These are phyloP conservation scores for Urocolius indicus DNA, from an alignment of 2,113 vertebrate species.

Conservation along the genomic window DNA sequence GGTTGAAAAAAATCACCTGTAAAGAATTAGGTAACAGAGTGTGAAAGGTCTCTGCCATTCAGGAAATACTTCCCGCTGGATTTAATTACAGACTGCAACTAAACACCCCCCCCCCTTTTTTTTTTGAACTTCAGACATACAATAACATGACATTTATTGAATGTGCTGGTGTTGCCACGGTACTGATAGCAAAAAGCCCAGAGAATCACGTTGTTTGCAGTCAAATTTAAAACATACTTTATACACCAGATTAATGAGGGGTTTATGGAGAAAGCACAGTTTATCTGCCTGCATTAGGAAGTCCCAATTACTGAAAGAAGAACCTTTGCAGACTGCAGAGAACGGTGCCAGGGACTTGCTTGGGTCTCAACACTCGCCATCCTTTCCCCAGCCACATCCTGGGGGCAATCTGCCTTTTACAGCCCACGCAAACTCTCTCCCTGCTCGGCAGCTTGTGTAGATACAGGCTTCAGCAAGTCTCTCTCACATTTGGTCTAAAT, in stretches of 20 bases:
- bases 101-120: neutral
- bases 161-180: neutral
- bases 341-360: neutral
- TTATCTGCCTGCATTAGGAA: neutral
- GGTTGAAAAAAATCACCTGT: slow-evolving; percentile 79
- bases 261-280: neutral
- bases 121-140: slow-evolving; percentile 78
- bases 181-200: neutral
- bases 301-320: neutral
- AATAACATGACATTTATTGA: slow-evolving; percentile 67
- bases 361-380: neutral
- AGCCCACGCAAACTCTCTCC: neutral
- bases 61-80: slow-evolving; percentile 85
- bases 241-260: neutral
- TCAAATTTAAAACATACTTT: neutral
- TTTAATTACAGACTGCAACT: slow-evolving; percentile 88
- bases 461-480: neutral
- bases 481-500: slow-evolving; percentile 59
- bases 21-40: slow-evolving; percentile 85
- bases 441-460: neutral
- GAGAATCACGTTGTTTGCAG: neutral
- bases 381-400: neutral
- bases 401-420: neutral
- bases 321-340: neutral
- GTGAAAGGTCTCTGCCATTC: slow-evolving; percentile 74